A percentile compares a stretch with the other conserved stretches of the same genome.
phyloP scores from a whole-genome alignment of 2,113 vertebrate genomes.

The Bombycilla garrulus region DNA sequence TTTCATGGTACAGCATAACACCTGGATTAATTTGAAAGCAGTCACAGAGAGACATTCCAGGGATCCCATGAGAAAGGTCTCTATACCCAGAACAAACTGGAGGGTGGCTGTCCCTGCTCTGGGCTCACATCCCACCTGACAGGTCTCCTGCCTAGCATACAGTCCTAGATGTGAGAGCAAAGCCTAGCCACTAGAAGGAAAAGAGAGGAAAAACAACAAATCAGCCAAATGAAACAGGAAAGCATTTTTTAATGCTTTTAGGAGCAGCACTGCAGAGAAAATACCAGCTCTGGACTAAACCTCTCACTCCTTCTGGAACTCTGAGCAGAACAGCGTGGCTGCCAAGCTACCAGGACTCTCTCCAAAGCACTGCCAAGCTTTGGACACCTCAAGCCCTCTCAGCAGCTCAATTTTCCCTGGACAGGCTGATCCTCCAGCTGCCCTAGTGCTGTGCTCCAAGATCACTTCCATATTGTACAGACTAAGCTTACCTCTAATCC shows the following conservation, averaged over 20 bases:
- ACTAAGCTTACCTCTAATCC: neutral
- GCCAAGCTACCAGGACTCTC: neutral
- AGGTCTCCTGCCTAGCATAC: neutral
- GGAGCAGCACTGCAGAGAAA: neutral
- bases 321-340: neutral
- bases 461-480: neutral
- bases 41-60: neutral
- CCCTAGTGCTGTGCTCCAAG: neutral
- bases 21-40: neutral
- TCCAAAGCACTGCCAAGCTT: neutral
- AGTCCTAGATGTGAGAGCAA: neutral
- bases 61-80: neutral
- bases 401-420: neutral
- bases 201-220: neutral
- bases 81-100: neutral
- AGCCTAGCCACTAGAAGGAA: neutral
- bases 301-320: neutral
- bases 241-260: neutral
- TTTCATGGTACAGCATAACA: neutral
- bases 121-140: neutral
- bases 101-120: neutral
- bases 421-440: neutral
- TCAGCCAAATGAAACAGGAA: neutral
- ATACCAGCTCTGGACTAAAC: neutral
- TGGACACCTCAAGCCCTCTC: neutral